Evolutionary conservation across 2,888 invertebrate genomes (phyloP).

Genomic region (Abrostola triplasia): DNA sequence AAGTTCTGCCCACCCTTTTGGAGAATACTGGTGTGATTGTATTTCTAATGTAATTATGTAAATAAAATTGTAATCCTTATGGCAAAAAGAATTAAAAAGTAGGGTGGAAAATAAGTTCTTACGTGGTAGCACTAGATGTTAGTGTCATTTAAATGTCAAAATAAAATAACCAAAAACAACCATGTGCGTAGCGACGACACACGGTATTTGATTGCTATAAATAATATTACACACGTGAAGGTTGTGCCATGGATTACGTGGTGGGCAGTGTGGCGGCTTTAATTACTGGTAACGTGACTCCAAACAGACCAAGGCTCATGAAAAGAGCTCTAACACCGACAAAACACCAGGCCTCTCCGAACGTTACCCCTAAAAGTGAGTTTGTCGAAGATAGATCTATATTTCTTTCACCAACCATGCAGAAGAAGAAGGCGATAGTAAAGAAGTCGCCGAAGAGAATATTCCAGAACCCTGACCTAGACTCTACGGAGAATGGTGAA

Average conservation of each 20-base stretch:
- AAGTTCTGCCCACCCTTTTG: neutral
- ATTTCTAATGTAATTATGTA: too few relatives aligned
- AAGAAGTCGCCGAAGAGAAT: conserved; percentile 85
- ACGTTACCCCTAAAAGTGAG: conserved; percentile 84
- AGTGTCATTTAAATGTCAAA: conserved; percentile 38
- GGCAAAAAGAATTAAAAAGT: neutral
- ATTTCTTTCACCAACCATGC: conserved; percentile 80
- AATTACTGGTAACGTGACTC: conserved; percentile 87
- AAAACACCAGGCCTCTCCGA: conserved; percentile 81
- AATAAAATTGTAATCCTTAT: too few relatives aligned
- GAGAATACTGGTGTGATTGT: too few relatives aligned
- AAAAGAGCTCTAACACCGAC: conserved; percentile 80
- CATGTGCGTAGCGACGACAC: conserved; percentile 64
- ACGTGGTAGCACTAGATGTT: conserved; percentile 7
- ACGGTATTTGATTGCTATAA: conserved; percentile 27
- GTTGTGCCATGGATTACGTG: conserved; percentile 81
- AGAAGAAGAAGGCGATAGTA: conserved; percentile 82
- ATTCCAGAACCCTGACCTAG: conserved; percentile 78
- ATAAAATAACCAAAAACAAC: conserved; percentile 60
- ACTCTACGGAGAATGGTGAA: conserved; percentile 69
- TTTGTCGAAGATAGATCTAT: conserved; percentile 78
- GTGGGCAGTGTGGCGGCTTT: conserved; percentile 89
- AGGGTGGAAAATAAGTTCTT: conserved; percentile 10
- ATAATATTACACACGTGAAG: conserved; percentile 32
- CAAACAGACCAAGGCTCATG: conserved; percentile 83